Evolutionary conservation across 2,888 invertebrate species (phyloP).

Genomic region (Steinernema carpocapsae): DNA sequence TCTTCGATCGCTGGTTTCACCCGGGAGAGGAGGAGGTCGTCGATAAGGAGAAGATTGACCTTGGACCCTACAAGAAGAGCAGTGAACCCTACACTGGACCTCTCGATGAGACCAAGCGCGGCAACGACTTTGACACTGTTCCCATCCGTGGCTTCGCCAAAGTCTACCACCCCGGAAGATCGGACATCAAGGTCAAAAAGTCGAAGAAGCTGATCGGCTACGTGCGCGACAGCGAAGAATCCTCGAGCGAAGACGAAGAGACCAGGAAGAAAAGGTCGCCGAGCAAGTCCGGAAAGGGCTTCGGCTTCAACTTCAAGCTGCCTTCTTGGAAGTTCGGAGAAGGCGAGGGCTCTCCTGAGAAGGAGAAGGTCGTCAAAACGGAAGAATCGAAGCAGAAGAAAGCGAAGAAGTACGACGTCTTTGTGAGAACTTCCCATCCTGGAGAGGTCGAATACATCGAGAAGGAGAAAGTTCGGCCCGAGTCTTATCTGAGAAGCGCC

Average conservation of each 20-base stretch:
- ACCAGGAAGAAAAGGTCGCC: neutral
- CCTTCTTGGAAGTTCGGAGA: neutral
- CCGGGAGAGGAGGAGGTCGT: constrained; percentile 36
- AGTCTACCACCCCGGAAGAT: constrained; percentile 46
- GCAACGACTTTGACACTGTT: neutral
- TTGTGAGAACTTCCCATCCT: neutral
- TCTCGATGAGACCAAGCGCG: neutral
- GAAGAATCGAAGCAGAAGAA: constrained; percentile 32
- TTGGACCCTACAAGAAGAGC: neutral
- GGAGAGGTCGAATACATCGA: constrained; percentile 34
- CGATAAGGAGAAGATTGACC: constrained; percentile 33
- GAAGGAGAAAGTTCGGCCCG: constrained; percentile 38
- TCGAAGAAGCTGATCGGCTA: no score
- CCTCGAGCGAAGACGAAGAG: neutral
- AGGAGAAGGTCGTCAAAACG: neutral
- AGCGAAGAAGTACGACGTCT: constrained; percentile 17
- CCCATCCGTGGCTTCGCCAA: constrained; percentile 36
- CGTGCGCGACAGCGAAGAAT: no score
- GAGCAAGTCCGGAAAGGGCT: neutral
- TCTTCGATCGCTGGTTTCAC: constrained; percentile 31
- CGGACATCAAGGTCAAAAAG: constrained; percentile 34
- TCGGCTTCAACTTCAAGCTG: constrained; percentile 6
- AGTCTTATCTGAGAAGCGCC: constrained; percentile 33
- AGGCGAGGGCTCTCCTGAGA: neutral
- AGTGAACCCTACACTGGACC: constrained; percentile 26